Conservation (phyloP, 2,113 vertebrate genomes). For the Canis aureus region DNA sequence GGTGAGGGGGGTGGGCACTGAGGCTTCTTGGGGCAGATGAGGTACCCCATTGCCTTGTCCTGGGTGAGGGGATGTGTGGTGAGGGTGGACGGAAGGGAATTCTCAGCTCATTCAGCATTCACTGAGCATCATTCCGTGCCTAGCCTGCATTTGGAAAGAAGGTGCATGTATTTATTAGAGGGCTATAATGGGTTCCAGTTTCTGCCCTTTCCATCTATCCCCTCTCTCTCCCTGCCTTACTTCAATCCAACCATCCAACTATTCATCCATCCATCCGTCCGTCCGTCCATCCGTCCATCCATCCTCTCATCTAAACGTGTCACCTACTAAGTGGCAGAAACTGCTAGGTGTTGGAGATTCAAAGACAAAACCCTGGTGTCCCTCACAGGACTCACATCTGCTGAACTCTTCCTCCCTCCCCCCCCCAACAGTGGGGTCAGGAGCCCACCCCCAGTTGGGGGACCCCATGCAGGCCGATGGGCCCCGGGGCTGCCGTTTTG, state of each 20-base stretch:
- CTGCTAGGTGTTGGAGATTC: not conserved
- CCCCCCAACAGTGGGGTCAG: conserved; percentile 85
- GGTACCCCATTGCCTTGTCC: not conserved
- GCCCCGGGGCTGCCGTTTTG: conserved; percentile 95
- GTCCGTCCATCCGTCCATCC: not conserved
- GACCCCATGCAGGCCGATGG: conserved; percentile 97
- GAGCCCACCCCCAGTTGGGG: conserved; percentile 84
- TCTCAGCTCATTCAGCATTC: not conserved
- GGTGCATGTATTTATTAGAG: not conserved
- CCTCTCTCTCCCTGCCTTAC: not conserved
- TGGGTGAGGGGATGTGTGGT: not conserved
- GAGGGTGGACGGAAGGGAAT: not conserved
- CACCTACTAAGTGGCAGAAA: not conserved
- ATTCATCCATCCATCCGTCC: not conserved
- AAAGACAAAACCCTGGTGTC: conserved; percentile 6
- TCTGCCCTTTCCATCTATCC: not conserved
- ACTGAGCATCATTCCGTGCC: not conserved
- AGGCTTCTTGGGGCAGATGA: not conserved
- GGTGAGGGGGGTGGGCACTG: conserved; percentile 81
- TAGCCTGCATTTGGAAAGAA: not conserved
- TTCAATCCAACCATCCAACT: accelerated
- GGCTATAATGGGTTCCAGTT: not conserved
- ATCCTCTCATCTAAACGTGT: not conserved
- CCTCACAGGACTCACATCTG: not conserved
- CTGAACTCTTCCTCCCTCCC: not conserved